Evolutionary conservation across 2,888 invertebrate species (phyloP), one percentile per base, ranked within the genome.

Genomic region (Ariolimax columbianus): DNA sequence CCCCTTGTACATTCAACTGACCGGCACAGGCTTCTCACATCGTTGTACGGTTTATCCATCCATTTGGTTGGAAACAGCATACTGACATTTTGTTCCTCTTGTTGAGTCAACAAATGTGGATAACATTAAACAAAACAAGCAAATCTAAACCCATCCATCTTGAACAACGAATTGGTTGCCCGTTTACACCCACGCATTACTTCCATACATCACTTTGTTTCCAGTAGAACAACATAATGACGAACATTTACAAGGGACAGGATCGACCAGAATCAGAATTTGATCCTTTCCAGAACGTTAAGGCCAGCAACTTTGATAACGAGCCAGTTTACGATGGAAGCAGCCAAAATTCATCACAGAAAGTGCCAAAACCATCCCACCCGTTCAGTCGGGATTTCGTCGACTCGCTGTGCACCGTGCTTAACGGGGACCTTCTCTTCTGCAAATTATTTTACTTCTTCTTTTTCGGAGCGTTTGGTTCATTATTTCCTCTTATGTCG

Each of bases 401-500:
- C 26, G 92, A 92, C 84, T 88, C 89, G 0, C 78, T 92, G 83
- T 89, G 91, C 66, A 91, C 91, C 0, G 90, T 91, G 59, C 90
- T 92, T n/a, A 91, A 92, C 88, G 89, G 88, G 75, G 92, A 92
- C 72, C 85, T 99, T 81, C 96, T 99, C 89, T 97, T 98, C 83
- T 98, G 98, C 90, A 99, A 99, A 95, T 97, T 97, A 38, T 99
- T 99, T 95, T 99, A 99, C 94, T 98, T 99, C 95, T 99, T 99
- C 96, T 99, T 99, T 95, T 99, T 99, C 95, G 98, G 99, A 70
- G 99, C 99, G 0, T 99, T 99, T 94, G 99, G 99, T 11, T 98
- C 98, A 0, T 96, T 99, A n/a, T 99, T 99, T 94, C 99, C 99
- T 0, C 95, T 99, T 87, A 97, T 99, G 97, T 99, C 98, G 59